phyloP scores from a whole-genome alignment of 2,888 invertebrate species.

The Rambutsinella grinnellia region DNA sequence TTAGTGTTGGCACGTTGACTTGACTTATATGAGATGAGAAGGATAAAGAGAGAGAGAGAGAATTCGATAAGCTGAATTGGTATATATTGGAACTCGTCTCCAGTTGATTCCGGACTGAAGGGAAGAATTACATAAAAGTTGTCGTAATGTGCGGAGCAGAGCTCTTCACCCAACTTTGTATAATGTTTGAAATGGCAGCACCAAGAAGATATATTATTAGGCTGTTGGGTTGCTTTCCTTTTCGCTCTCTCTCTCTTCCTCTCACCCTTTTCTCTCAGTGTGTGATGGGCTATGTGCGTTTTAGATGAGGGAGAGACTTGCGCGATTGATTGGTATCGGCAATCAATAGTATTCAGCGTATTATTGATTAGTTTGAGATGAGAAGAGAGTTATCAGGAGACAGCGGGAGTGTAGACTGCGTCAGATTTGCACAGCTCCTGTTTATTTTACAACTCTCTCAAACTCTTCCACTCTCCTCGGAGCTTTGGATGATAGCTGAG shows the following conservation, averaged over 20 bases:
- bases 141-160: slow-evolving; percentile 24
- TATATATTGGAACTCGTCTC: no score
- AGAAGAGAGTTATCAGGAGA: slow-evolving; percentile 67
- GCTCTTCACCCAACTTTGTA: slow-evolving; percentile 58
- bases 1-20: slow-evolving; percentile 19
- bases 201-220: slow-evolving; percentile 47
- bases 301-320: slow-evolving; percentile 59
- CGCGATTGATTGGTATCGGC: slow-evolving; percentile 66
- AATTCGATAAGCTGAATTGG: no score
- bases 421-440: slow-evolving; percentile 67
- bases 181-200: slow-evolving; percentile 53
- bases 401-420: slow-evolving; percentile 66
- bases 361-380: slow-evolving; percentile 67
- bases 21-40: slow-evolving; percentile 27
- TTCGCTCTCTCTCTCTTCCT: slow-evolving; percentile 32
- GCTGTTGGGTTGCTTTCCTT: slow-evolving; percentile 55
- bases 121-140: slow-evolving; percentile 49
- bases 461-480: slow-evolving; percentile 61
- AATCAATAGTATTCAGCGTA: slow-evolving; percentile 67
- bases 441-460: slow-evolving; percentile 67
- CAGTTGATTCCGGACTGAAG: neutral
- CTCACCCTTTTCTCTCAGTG: slow-evolving; percentile 20
- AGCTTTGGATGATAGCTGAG: slow-evolving; percentile 34
- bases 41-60: slow-evolving; percentile 30
- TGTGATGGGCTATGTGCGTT: slow-evolving; percentile 12